Conservation (phyloP, 2,113 vertebrate species). For the Corynorhinus townsendii region DNA sequence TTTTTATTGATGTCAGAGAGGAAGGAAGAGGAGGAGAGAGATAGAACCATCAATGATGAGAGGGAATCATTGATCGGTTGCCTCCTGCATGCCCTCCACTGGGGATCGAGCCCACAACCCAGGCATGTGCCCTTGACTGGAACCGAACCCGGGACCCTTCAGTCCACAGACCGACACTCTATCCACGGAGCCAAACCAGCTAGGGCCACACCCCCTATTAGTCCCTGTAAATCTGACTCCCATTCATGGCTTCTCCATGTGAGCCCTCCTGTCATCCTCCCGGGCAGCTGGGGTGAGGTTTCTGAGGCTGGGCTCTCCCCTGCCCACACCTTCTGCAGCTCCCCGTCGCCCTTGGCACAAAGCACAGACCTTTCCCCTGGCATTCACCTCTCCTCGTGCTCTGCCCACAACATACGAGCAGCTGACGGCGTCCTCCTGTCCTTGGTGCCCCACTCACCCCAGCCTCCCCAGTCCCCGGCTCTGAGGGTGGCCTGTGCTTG, state of each 20-base stretch:
- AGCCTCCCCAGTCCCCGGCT: fast-evolving
- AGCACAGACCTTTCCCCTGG: background rate
- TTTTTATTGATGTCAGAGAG: too few relatives aligned
- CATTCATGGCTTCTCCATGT: fast-evolving
- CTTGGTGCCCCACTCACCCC: too few relatives aligned
- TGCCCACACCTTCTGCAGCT: background rate
- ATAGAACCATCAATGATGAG: too few relatives aligned
- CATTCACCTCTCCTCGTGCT: background rate
- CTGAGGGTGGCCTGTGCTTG: background rate
- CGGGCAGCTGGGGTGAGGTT: background rate
- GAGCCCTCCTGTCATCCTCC: background rate
- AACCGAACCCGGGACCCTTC: too few relatives aligned
- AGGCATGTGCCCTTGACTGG: too few relatives aligned
- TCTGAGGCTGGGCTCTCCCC: background rate
- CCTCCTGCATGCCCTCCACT: too few relatives aligned
- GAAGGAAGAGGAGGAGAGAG: too few relatives aligned
- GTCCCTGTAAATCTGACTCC: background rate
- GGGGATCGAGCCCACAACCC: too few relatives aligned
- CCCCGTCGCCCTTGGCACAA: background rate
- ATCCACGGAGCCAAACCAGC: too few relatives aligned
- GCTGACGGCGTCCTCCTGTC: fast-evolving
- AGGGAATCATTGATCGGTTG: too few relatives aligned
- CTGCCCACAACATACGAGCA: fast-evolving
- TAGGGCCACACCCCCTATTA: too few relatives aligned
- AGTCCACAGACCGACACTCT: too few relatives aligned